Evolutionary conservation across 1,140 invertebrate genomes (phyloP).

Genomic region (Armadillidium nasatum): DNA sequence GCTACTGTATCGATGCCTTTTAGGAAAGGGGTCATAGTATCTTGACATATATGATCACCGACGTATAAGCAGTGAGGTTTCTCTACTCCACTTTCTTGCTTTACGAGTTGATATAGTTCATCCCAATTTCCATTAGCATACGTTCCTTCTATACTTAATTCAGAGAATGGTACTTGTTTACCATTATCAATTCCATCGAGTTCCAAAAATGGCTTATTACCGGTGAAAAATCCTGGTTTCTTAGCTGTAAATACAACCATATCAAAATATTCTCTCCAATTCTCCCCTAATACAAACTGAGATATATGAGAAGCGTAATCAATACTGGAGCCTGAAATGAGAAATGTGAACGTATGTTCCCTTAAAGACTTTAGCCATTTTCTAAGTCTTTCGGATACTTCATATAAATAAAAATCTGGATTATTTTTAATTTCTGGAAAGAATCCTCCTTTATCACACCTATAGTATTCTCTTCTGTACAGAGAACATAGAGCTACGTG

Average conservation of each 20-base stretch:
- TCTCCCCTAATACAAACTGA: constrained; percentile 59
- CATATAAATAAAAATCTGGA: constrained; percentile 61
- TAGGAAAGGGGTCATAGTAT: constrained; percentile 64
- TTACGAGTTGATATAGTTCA: too few relatives aligned
- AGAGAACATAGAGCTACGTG: constrained; percentile 59
- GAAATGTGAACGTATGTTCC: constrained; percentile 59
- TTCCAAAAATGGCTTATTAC: constrained; percentile 53
- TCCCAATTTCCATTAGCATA: too few relatives aligned
- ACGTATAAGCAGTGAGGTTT: constrained; percentile 66
- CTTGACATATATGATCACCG: constrained; percentile 75
- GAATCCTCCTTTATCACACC: constrained; percentile 56
- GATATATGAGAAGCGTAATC: constrained; percentile 67
- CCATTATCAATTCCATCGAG: too few relatives aligned
- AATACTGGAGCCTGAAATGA: constrained; percentile 72
- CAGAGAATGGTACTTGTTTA: too few relatives aligned
- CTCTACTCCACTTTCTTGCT: constrained; percentile 28
- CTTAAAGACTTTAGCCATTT: constrained; percentile 61
- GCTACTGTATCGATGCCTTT: constrained; percentile 64
- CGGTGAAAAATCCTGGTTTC: constrained; percentile 69
- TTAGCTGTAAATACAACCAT: constrained; percentile 65
- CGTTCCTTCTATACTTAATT: too few relatives aligned
- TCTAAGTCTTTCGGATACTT: constrained; percentile 56
- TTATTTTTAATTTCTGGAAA: constrained; percentile 60
- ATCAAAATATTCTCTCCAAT: constrained; percentile 71
- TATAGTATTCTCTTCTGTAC: constrained; percentile 61